Conservation (phyloP, 2,113 vertebrate species). For the Erythrocebus patas region DNA sequence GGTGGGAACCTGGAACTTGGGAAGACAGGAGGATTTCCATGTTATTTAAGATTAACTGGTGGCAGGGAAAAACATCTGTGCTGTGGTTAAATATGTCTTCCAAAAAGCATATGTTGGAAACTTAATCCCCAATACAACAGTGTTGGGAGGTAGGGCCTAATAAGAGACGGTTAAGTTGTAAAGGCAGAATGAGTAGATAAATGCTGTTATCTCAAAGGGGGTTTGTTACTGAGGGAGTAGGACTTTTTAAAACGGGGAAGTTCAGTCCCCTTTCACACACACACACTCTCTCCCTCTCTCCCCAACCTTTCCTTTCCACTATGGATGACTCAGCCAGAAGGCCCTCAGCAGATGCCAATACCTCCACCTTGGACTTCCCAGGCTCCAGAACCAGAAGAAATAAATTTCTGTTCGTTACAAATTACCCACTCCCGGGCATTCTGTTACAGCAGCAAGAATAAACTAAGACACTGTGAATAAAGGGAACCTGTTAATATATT, state of each 20-base stretch:
- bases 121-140: not conserved
- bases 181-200: not conserved
- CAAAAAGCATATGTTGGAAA: not conserved
- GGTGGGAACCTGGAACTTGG: not conserved
- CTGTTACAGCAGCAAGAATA: not conserved
- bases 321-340: rapidly evolving
- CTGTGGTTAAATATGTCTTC: not conserved
- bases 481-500: not conserved
- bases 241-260: not conserved
- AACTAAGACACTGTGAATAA: not conserved
- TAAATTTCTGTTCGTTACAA: not conserved
- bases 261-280: not conserved
- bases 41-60: not conserved
- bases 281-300: not conserved
- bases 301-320: not conserved
- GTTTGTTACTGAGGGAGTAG: not conserved
- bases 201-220: not conserved
- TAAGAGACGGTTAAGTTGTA: rapidly evolving
- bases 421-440: not conserved
- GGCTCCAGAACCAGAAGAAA: not conserved
- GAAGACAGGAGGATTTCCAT: not conserved
- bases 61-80: not conserved
- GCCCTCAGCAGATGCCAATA: too few species aligned
- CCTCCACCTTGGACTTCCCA: not conserved
- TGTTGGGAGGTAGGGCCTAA: not conserved